Base-by-base conservation (phyloP, 2,797 vertebrate species). In the Sebastiscus albofasciatus region DNA sequence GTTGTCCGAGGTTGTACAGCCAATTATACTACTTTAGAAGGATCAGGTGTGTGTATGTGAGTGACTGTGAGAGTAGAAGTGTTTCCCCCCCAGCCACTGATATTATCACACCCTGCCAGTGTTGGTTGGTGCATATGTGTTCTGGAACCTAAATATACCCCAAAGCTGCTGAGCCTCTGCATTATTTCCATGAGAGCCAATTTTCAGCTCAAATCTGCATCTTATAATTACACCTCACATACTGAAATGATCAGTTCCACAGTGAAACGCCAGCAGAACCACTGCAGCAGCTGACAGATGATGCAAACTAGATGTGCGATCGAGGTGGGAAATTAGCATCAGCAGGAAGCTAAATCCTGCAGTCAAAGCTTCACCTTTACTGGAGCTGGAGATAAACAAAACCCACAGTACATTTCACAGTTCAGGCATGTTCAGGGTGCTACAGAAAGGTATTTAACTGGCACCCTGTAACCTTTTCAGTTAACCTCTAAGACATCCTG, bases 201-300 rank as follows among this genome's bases (percentile, higher is more conserved):
- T 81, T 81, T 74, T 24, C 65, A 54, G 77, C 65, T 79, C 60
- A 42, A 60, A 59, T 81, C 64, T 76, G 68, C 78, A 70, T 79
- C 75, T 73, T 33, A 11, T 83, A 75, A 82, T 84, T 72, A 75
- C 11, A 36, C 36, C 64, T 61, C 33, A 4, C 22, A 8, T 56
- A 3, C 20, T n/a, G 54, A 75, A 52, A 77, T 62, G 0, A 74
- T 78, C 56, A 9, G 42, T 3, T 73, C n/a, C 64, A n/a, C 27
- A 10, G 62, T 14, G 6, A 58, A 71, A 55, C 61, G 34, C 39
- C 67, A 26, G 66, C 70, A 65, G 49, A 64, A 67, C 66, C 4
- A 7, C 73, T 61, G 58, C 77, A 72, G 75, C 66, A 65, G 26
- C 36, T 2, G 33, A 13, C 68, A 39, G 16, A 36, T 59, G 8